Percentiles rank a stretch among this genome's conserved stretches.
phyloP scores from a whole-genome alignment of 2,888 invertebrate species.

The Dasysyrphus albostriatus region DNA sequence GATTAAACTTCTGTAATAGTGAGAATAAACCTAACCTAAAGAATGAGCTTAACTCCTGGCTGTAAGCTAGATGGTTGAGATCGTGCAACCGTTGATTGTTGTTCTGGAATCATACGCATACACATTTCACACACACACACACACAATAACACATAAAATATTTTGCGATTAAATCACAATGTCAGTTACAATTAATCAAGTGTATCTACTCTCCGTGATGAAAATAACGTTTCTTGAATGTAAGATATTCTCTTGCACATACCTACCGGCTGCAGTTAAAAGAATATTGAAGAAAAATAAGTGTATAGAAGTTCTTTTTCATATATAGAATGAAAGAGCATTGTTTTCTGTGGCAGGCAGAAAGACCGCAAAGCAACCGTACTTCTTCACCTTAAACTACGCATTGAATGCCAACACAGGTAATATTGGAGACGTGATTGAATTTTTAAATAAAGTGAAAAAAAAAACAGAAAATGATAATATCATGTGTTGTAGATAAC shows the following conservation, averaged over 20 bases:
- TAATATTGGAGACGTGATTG: conserved; percentile 50
- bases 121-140: not conserved
- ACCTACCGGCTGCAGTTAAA: conserved; percentile 33
- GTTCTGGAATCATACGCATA: conserved; percentile 37
- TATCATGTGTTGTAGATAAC: not conserved
- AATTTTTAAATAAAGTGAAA: conserved; percentile 43
- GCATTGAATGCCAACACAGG: conserved; percentile 46
- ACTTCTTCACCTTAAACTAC: conserved; percentile 69
- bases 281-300: conserved; percentile 29
- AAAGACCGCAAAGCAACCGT: conserved; percentile 68
- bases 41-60: conserved; percentile 49
- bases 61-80: conserved; percentile 2
- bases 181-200: conserved; percentile 73
- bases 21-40: conserved; percentile 3
- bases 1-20: not conserved
- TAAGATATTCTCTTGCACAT: conserved; percentile 21
- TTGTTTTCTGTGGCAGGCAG: conserved; percentile 29
- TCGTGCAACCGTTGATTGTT: conserved; percentile 50
- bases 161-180: conserved; percentile 62
- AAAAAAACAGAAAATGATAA: not conserved
- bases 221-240: conserved; percentile 58
- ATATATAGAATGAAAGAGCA: not conserved
- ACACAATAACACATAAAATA: not conserved
- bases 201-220: conserved; percentile 50
- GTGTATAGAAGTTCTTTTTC: conserved; percentile 39